Evolutionary conservation across 2,888 invertebrate species (phyloP).

Genomic region (Clepsis dumicolana): DNA sequence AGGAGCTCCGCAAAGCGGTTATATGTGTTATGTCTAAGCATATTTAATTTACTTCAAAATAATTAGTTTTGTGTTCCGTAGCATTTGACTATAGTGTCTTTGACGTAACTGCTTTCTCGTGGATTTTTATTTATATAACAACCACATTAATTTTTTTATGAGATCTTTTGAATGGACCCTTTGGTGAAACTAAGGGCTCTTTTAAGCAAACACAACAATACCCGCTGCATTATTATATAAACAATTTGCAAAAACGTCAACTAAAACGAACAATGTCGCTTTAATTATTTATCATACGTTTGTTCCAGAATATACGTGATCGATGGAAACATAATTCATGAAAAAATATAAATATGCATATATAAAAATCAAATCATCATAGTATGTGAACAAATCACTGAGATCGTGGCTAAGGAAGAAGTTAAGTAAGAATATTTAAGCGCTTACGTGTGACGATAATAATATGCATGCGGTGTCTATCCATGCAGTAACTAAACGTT

Average conservation of each 20-base stretch:
- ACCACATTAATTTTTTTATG: not conserved
- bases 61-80: not conserved
- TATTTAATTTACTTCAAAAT: no score
- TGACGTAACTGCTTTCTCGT: not conserved
- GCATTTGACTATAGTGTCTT: not conserved
- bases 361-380: no score
- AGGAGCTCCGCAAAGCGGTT: no score
- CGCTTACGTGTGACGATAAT: constrained; percentile 54
- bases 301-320: no score
- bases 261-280: no score
- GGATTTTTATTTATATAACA: not conserved
- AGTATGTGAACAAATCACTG: not conserved
- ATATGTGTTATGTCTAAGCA: no score
- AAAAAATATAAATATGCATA: no score
- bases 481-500: constrained; percentile 69
- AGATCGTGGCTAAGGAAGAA: not conserved
- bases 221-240: no score
- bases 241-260: no score
- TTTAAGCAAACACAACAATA: not conserved
- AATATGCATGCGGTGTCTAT: constrained; percentile 68
- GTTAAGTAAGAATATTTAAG: constrained; percentile 49
- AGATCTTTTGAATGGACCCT: not conserved
- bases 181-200: not conserved
- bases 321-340: no score
- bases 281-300: no score